phyloP scores from a whole-genome alignment of 2,888 invertebrate species.

The Prosapia bicincta region DNA sequence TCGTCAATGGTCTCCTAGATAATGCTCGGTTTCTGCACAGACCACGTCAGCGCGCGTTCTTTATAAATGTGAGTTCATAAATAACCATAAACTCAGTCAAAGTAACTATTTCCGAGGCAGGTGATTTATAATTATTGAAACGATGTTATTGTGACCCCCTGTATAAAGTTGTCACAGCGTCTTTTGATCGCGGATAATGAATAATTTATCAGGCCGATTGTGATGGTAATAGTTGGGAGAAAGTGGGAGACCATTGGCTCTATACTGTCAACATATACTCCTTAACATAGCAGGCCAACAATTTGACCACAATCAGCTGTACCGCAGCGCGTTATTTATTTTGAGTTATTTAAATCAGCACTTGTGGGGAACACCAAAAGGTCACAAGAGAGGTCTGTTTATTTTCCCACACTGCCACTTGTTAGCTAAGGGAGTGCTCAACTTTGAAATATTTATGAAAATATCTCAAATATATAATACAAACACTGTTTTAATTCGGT shows the following conservation, averaged over 20 bases:
- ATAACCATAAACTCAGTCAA: background rate
- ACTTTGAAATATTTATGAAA: background rate
- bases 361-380: background rate
- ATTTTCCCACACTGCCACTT: background rate
- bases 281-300: background rate
- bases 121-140: too few species aligned
- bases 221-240: constrained; percentile 13
- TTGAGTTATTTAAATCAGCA: background rate
- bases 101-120: too few species aligned
- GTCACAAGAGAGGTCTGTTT: background rate
- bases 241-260: background rate
- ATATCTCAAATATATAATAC: too few species aligned
- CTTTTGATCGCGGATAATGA: constrained; percentile 23
- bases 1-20: too few species aligned
- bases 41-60: too few species aligned
- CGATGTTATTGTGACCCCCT: background rate
- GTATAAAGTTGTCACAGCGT: constrained; percentile 16
- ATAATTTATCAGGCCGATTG: constrained; percentile 25
- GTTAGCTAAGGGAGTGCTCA: background rate
- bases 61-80: background rate
- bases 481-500: too few species aligned
- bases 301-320: background rate
- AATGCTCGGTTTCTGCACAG: too few species aligned
- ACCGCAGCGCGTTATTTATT: background rate
- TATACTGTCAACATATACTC: background rate